These are phyloP conservation scores for Tor tambroides DNA, from an alignment of 2,113 vertebrate species.

Conservation along the genomic window DNA sequence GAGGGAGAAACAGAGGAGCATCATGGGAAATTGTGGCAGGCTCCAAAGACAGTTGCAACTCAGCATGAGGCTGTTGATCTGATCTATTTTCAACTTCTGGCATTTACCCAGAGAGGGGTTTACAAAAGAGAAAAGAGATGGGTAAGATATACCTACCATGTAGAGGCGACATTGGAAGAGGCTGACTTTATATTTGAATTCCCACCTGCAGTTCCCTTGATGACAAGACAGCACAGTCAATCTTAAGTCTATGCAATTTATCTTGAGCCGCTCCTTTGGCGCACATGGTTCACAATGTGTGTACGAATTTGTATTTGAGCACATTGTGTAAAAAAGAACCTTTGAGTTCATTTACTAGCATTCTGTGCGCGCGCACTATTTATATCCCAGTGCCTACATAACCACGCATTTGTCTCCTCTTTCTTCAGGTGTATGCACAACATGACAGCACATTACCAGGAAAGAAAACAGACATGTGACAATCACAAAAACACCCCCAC, in stretches of 20 bases:
- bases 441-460: background rate
- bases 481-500: background rate
- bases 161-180: conserved; percentile 42
- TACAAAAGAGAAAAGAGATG: background rate
- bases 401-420: background rate
- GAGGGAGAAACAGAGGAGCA: background rate
- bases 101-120: conserved; percentile 52
- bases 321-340: conserved; percentile 6
- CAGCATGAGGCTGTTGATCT: conserved; percentile 37
- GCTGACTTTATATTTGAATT: conserved; percentile 58
- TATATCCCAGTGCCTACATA: conserved; percentile 5
- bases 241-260: conserved; percentile 42
- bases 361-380: background rate
- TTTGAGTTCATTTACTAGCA: background rate
- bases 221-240: conserved; percentile 34
- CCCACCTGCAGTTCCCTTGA: conserved; percentile 45
- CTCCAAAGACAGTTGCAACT: conserved; percentile 21
- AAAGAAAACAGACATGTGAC: background rate
- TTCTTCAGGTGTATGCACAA: conserved; percentile 19
- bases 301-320: background rate
- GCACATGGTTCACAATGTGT: conserved; percentile 38
- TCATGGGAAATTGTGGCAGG: conserved; percentile 5
- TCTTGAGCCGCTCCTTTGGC: background rate
- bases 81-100: conserved; percentile 47
- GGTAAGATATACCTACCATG: conserved; percentile 36